phyloP scores from a whole-genome alignment of 2,113 vertebrate species.

The Anseranas semipalmata region DNA sequence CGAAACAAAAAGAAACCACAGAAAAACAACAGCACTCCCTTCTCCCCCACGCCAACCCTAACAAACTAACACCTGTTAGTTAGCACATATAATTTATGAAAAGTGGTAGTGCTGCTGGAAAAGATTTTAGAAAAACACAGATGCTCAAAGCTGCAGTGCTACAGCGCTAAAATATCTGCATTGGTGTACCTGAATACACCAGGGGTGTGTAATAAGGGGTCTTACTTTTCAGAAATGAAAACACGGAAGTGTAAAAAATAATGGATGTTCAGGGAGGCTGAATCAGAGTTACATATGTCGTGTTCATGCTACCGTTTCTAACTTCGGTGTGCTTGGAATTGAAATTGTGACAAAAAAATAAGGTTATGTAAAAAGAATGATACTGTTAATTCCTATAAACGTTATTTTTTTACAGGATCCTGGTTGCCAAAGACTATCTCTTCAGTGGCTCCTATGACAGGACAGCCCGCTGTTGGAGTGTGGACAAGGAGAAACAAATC shows the following conservation, averaged over 20 bases:
- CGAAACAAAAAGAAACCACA: background rate
- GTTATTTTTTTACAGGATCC: slow-evolving; percentile 67
- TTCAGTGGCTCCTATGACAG: slow-evolving; percentile 85
- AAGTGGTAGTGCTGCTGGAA: background rate
- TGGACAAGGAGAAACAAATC: slow-evolving; percentile 77
- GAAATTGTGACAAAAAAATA: background rate
- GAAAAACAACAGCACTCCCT: background rate
- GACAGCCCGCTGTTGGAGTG: slow-evolving; percentile 80
- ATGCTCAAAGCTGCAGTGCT: background rate
- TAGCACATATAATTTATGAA: background rate
- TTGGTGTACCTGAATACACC: background rate
- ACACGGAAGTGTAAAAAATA: background rate
- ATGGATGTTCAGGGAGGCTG: background rate
- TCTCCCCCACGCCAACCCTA: too few relatives aligned
- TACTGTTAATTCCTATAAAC: background rate
- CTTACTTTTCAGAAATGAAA: background rate
- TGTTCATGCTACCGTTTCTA: background rate
- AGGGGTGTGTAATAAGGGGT: too few relatives aligned
- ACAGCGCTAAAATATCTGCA: background rate
- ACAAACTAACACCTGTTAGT: background rate
- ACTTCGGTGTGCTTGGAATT: background rate
- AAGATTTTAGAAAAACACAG: background rate
- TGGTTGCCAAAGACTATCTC: slow-evolving; percentile 78
- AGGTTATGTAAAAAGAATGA: background rate
- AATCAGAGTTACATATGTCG: background rate